A percentile compares a stretch with the other conserved stretches of the same genome.
Evolutionary conservation across 2,888 invertebrate species (phyloP).

Genomic region (Tethea ocularis): DNA sequence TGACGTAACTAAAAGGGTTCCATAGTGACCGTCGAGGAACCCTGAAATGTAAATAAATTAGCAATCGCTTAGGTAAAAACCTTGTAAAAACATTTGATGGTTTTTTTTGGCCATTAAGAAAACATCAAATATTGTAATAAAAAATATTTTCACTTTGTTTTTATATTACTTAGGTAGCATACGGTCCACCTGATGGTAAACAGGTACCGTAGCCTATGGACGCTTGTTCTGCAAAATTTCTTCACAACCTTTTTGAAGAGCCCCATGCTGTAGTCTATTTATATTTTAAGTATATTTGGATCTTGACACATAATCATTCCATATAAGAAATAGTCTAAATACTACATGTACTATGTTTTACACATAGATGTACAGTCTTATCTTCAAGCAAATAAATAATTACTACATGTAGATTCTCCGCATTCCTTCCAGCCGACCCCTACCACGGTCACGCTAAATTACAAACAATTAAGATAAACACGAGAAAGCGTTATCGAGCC

Average conservation of each 20-base stretch:
- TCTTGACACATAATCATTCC: no score
- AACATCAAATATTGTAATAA: not conserved
- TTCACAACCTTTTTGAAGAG: no score
- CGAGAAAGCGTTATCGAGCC: constrained; percentile 18
- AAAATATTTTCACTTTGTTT: no score
- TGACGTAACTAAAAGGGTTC: not conserved
- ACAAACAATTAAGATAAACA: constrained; percentile 31
- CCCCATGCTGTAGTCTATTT: no score
- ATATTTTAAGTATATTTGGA: not conserved
- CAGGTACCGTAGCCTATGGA: no score
- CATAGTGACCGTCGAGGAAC: not conserved
- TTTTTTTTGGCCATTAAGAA: no score
- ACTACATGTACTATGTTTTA: no score
- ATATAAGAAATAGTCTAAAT: no score
- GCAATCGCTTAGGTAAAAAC: not conserved
- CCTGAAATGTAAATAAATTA: not conserved
- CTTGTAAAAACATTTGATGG: not conserved
- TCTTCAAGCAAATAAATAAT: not conserved
- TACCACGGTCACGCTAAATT: constrained; percentile 24
- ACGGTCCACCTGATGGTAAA: no score
- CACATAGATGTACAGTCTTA: not conserved
- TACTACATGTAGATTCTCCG: not conserved
- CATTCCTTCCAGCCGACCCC: not conserved
- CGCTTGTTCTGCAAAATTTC: no score
- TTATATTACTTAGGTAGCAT: no score